Evolutionary conservation across 2,797 vertebrate genomes (phyloP).

Genomic region (Gymnoscopelus braueri): DNA sequence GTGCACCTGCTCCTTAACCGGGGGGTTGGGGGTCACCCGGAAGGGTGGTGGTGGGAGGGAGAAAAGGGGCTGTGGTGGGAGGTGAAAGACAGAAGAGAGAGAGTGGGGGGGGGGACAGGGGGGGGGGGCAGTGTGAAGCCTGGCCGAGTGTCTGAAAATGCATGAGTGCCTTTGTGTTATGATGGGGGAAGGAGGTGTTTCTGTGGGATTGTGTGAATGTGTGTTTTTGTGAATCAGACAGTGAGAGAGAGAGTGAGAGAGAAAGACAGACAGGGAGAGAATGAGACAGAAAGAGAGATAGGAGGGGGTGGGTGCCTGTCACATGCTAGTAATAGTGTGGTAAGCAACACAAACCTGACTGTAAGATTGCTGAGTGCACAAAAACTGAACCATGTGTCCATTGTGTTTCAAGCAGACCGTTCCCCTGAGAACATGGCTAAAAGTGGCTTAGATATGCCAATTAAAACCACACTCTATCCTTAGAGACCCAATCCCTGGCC

Average conservation of each 20-base stretch:
- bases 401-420: constrained; percentile 20
- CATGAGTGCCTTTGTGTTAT: constrained; percentile 45
- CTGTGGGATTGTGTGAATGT: constrained; percentile 12
- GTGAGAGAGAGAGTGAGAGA: not conserved
- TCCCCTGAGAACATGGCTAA: constrained; percentile 35
- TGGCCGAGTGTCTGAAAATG: not conserved
- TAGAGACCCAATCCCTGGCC: not conserved
- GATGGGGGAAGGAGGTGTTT: constrained; percentile 30
- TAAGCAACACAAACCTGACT: constrained; percentile 22
- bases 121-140: constrained; percentile 5
- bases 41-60: not conserved
- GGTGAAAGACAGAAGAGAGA: not conserved
- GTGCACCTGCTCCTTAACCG: constrained; percentile 70
- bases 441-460: constrained; percentile 58
- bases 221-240: not conserved
- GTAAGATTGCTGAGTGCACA: constrained; percentile 31
- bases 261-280: not conserved
- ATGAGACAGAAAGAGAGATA: not conserved
- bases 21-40: constrained; percentile 13
- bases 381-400: constrained; percentile 8
- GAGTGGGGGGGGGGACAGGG: constrained; percentile 17
- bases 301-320: not conserved
- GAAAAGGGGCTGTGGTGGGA: no score
- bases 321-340: not conserved
- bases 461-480: constrained; percentile 31